Evolutionary conservation across 2,888 invertebrate species (phyloP).

Genomic region (Tenthredo notha): DNA sequence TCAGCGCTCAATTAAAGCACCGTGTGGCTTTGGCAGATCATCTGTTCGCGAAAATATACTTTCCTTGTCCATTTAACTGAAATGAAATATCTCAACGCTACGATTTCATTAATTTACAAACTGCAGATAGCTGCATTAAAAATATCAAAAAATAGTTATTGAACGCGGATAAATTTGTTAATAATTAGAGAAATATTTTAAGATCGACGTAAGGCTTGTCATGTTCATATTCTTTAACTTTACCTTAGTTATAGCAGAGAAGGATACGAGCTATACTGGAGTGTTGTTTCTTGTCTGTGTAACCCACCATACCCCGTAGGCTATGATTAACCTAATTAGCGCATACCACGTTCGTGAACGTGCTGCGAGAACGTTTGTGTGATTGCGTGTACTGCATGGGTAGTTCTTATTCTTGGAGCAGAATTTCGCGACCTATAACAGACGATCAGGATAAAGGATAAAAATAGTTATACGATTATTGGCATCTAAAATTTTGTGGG

Average conservation of each 20-base stretch:
- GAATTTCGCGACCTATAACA: background rate
- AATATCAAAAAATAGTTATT: background rate
- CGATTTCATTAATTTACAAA: background rate
- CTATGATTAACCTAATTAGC: conserved; percentile 46
- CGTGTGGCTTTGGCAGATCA: conserved; percentile 20
- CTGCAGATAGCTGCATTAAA: background rate
- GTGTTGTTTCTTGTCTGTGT: conserved; percentile 1
- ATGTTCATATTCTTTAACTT: background rate
- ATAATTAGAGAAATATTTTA: background rate
- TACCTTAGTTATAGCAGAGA: background rate
- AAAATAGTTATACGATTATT: background rate
- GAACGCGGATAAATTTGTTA: background rate
- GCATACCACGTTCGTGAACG: conserved; percentile 39
- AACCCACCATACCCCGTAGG: background rate
- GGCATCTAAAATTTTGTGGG: background rate
- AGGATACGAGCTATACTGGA: background rate
- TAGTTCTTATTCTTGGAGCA: background rate
- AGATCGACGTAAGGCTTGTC: background rate
- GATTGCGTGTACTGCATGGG: background rate
- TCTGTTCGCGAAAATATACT: conserved; percentile 10
- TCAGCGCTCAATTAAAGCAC: conserved; percentile 20
- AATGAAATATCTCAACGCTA: conserved; percentile 1
- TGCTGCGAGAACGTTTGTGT: conserved; percentile 20
- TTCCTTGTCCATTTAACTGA: background rate
- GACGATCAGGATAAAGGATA: background rate